Evolutionary conservation across 2,888 invertebrate species (phyloP).

Genomic region (Hirtodrosophila duncani): DNA sequence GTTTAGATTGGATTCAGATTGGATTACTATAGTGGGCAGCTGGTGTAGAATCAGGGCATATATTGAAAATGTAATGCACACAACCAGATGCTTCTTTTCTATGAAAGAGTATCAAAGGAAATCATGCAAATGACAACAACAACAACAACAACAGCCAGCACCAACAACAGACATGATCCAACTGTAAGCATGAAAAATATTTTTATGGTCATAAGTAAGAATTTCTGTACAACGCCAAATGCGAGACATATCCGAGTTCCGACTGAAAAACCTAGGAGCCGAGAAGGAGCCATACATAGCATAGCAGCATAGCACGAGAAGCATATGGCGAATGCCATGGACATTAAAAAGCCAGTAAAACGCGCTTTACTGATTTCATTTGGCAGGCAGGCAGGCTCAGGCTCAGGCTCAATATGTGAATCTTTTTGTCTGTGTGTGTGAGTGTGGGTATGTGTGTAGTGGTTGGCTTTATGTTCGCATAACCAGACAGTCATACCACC

Average conservation of each 20-base stretch:
- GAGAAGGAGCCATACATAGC: no score
- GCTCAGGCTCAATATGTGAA: background rate
- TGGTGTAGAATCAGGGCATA: no score
- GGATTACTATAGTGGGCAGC: no score
- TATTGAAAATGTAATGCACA: no score
- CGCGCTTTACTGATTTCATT: constrained; percentile 72
- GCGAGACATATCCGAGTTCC: constrained; percentile 33
- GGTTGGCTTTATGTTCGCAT: no score
- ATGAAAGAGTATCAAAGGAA: constrained; percentile 16
- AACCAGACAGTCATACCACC: constrained; percentile 44
- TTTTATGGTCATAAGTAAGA: constrained; percentile 73
- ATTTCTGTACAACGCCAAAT: constrained; percentile 49
- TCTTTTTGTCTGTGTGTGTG: constrained; percentile 3
- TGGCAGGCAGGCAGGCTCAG: constrained; percentile 16
- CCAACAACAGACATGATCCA: constrained; percentile 32
- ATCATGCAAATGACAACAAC: constrained; percentile 67
- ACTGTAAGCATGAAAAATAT: constrained; percentile 43
- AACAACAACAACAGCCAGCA: constrained; percentile 14
- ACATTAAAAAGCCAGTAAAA: constrained; percentile 72
- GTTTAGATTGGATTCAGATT: no score
- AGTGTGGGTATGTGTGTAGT: constrained; percentile 22
- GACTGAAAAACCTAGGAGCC: no score
- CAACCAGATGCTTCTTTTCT: no score
- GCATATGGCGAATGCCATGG: constrained; percentile 30
- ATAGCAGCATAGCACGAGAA: no score